Base-by-base conservation (phyloP, 1,140 invertebrate species). In the Drosophila gunungcola region DNA sequence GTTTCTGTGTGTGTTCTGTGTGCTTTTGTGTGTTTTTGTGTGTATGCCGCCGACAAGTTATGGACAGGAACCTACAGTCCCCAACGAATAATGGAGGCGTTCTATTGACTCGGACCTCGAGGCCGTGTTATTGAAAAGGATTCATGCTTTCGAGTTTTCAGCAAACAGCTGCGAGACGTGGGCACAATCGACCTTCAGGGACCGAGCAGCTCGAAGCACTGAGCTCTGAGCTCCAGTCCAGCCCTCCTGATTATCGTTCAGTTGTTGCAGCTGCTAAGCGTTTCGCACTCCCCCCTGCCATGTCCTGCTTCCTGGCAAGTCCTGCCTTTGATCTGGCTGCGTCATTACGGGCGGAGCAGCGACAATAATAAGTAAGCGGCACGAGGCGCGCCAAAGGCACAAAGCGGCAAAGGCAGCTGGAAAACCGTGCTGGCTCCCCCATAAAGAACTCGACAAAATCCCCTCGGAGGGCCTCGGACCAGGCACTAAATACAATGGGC, bases 401-500 rank as follows among this genome's bases (percentile, higher is more conserved):
- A 86, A 78, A 85, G 81, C 67, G 63, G 60, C 56, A 74, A 75
- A 73, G 43, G 67, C 54, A 64, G 45, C 57, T 57, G 55, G 13
- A 32, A 51, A 55, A 21, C 16, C 16, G 16, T 41, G 54, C 63
- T 63, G 67, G 52, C 60, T 57, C 54, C 56, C 46, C 68, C 16
- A 75, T 63, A 78, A 65, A 85, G 65, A 65, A 65, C 60, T 55
- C 53, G 25, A 58, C 55, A 34, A 67, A 70, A 75, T 78, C 61
- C 74, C 82, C 54, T 61, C 41, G 65, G 51, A 68, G 57, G 48
- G 52, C 42, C 41, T 62, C 63, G 81, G 73, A 86, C 81, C 70
- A 45, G 55, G 77, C 81, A 77, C 84, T 85, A 81, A 85, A 82
- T 86, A 86, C 82, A 86, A 86, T 88, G 76, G 83, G 21, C 13